Evolutionary conservation across 1,140 invertebrate species (phyloP).

Genomic region (Pseudachorutes palmiensis): DNA sequence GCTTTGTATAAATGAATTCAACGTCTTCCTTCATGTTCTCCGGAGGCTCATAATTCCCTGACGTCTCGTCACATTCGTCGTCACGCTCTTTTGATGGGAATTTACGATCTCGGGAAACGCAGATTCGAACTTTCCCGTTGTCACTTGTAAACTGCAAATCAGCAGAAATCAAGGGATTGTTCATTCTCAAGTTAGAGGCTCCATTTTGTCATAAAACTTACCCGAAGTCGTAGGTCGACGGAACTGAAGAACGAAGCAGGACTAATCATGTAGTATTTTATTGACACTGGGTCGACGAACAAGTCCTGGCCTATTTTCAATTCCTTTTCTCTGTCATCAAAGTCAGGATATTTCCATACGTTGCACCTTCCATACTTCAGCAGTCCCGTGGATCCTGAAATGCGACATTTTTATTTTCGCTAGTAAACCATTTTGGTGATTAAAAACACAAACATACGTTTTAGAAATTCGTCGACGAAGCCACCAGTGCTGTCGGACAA

Average conservation of each 20-base stretch:
- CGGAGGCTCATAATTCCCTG: slow-evolving; percentile 23
- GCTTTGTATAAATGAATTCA: slow-evolving; percentile 22
- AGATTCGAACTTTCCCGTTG: slow-evolving; percentile 27
- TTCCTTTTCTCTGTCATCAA: slow-evolving; percentile 20
- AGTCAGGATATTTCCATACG: slow-evolving; percentile 2
- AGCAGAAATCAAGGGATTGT: neutral
- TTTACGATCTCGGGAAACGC: slow-evolving; percentile 8
- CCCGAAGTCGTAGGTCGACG: slow-evolving; percentile 25
- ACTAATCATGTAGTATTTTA: slow-evolving; percentile 32
- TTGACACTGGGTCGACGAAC: slow-evolving; percentile 20
- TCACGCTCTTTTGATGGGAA: slow-evolving; percentile 16
- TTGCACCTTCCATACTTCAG: slow-evolving; percentile 29
- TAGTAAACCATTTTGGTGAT: neutral
- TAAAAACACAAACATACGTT: slow-evolving; percentile 26
- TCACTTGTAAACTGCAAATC: slow-evolving; percentile 27
- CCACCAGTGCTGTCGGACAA: slow-evolving; percentile 14
- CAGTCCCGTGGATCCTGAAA: slow-evolving; percentile 24
- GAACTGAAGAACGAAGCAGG: slow-evolving; percentile 35
- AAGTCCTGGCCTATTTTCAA: slow-evolving; percentile 7
- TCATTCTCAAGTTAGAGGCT: neutral
- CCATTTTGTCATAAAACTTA: slow-evolving; percentile 19
- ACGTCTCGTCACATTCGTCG: slow-evolving; percentile 22
- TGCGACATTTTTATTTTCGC: neutral
- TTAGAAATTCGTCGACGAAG: slow-evolving; percentile 18
- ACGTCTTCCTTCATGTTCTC: slow-evolving; percentile 6